A percentile compares a stretch with the other conserved stretches of the same genome.
These are phyloP conservation scores for Melanerpes formicivorus DNA, from an alignment of 2,113 vertebrate species.

Conservation along the genomic window DNA sequence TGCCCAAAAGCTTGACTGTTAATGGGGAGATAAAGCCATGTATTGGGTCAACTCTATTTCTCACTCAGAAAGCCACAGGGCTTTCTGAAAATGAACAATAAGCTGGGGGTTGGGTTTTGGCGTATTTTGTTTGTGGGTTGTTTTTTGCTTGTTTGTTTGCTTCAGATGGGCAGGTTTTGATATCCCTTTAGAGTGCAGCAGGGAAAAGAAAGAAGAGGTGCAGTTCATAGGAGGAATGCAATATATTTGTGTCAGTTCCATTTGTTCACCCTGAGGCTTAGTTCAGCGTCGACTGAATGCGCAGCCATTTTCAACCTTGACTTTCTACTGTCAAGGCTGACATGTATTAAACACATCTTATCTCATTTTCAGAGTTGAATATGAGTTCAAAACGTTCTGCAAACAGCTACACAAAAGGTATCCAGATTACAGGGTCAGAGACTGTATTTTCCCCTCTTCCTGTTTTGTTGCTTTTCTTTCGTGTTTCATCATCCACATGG, in stretches of 20 bases:
- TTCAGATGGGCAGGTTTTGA: background rate
- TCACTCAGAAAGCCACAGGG: background rate
- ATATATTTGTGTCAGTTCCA: background rate
- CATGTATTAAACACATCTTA: slow-evolving; percentile 32
- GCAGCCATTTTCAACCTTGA: slow-evolving; percentile 7
- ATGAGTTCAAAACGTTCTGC: slow-evolving; percentile 39
- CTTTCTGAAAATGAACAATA: background rate
- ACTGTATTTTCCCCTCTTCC: background rate
- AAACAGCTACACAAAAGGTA: slow-evolving; percentile 6
- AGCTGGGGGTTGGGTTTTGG: background rate
- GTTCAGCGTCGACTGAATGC: background rate
- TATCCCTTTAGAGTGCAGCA: background rate
- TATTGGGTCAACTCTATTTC: background rate
- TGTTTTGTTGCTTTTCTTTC: slow-evolving; percentile 14
- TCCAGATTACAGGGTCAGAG: slow-evolving; percentile 28
- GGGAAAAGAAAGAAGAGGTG: background rate
- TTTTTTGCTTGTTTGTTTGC: too few relatives aligned
- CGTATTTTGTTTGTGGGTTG: too few relatives aligned
- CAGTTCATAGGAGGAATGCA: background rate
- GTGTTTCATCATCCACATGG: background rate
- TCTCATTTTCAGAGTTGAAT: slow-evolving; percentile 37
- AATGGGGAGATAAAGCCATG: background rate
- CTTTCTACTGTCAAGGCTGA: slow-evolving; percentile 40
- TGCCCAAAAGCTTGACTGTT: background rate
- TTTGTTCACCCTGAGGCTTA: slow-evolving; percentile 45